Evolutionary conservation across 2,797 vertebrate species (phyloP).

Genomic region (Taenioides sp.): DNA sequence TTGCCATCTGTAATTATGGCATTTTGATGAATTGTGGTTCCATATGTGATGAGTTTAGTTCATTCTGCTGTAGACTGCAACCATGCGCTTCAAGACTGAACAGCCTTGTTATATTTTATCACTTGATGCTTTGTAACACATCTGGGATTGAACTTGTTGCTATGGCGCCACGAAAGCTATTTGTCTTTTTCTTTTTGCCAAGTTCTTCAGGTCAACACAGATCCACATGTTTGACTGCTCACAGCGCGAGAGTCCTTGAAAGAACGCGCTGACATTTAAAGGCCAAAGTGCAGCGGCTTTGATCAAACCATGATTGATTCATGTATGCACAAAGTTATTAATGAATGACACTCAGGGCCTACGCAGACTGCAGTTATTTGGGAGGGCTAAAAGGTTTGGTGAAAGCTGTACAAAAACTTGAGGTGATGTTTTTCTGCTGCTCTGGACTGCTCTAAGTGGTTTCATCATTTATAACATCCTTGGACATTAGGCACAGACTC

Average conservation of each 20-base stretch:
- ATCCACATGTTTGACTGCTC: conserved; percentile 34
- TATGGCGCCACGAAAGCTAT: conserved; percentile 48
- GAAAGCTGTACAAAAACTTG: conserved; percentile 8
- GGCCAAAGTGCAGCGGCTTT: conserved; percentile 58
- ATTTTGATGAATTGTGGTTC: background rate
- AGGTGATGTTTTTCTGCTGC: conserved; percentile 13
- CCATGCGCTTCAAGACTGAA: conserved; percentile 15
- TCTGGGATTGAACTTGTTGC: conserved; percentile 58
- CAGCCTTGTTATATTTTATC: conserved; percentile 13
- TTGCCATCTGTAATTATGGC: background rate
- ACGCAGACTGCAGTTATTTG: conserved; percentile 21
- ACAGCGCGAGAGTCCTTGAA: conserved; percentile 6
- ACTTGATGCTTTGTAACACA: conserved; percentile 30
- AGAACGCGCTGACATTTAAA: conserved; percentile 54
- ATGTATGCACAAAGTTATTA: conserved; percentile 27
- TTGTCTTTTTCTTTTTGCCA: conserved; percentile 32
- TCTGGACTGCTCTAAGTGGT: conserved; percentile 11
- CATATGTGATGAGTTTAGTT: background rate
- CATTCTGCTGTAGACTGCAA: background rate
- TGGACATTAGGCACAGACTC: conserved; percentile 9
- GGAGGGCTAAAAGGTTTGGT: conserved; percentile 14
- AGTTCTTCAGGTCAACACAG: conserved; percentile 40
- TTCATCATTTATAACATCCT: background rate
- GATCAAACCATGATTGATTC: conserved; percentile 57
- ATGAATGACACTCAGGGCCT: conserved; percentile 41